Base-by-base conservation (phyloP, 2,888 invertebrate genomes). In the Stegophylla sp. region DNA sequence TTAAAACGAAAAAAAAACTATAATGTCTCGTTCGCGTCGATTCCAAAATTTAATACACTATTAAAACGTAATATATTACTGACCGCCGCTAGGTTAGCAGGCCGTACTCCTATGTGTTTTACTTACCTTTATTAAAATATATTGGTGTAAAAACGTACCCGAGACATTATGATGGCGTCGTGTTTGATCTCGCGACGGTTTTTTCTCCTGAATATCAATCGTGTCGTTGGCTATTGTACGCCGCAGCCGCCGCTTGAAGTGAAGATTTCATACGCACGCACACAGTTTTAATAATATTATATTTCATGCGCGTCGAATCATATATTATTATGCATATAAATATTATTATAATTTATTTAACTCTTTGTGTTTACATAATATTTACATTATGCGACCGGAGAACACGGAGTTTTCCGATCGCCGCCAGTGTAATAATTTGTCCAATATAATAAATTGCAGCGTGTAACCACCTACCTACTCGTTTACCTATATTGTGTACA, bases 11-110 rank as follows among this genome's bases (percentile, higher is more conserved):
- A 51, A 9, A 59, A 26, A 59, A 23, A 12, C n/a, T n/a, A n/a
- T n/a, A n/a, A 23, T 4, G 28, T 15, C 26, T 13, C 15, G 2
- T 59, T 59, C 56, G 56, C 12, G 56, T 23, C 59, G 26, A 26
- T 59, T 13, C 23, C n/a, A 48, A 69, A 69, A 69, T 69, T 69
- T 48, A 69, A 69, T 51, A 69, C n/a, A n/a, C 28, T 48, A 26
- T 67, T 48, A 45, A 17, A 69, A 28, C 20, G 13, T 64, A 41
- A 41, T 64, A 64, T 48, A 51, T n/a, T 26, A 26, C 48, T 13
- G 48, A 26, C 26, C 66, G 26, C n/a, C n/a, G n/a, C n/a, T n/a
- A n/a, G 15, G 66, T 45, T 12, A 23, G 28, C 43, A 20, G 15
- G 0, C 23, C n/a, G 12, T 23, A 26, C 15, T 1, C 15, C 4